Evolutionary conservation across 2,797 vertebrate genomes (phyloP).

Genomic region (Hemitrygon akajei): DNA sequence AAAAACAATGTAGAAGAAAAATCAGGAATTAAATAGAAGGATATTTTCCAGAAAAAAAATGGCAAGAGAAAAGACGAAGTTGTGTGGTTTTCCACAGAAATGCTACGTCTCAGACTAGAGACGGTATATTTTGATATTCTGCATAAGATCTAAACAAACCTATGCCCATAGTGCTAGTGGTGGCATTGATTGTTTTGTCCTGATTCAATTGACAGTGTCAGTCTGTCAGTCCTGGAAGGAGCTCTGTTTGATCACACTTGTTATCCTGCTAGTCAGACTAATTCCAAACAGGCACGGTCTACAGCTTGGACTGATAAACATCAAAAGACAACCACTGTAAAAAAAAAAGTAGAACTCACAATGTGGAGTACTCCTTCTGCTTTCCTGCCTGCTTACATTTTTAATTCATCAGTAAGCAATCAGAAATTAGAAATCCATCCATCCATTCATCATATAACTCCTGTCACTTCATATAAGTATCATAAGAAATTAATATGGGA

Average conservation of each 20-base stretch:
- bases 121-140: background rate
- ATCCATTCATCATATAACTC: constrained; percentile 63
- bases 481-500: constrained; percentile 61
- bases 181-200: background rate
- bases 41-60: background rate
- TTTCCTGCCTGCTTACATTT: constrained; percentile 47
- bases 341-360: constrained; percentile 32
- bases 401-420: constrained; percentile 52
- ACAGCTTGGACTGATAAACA: constrained; percentile 36
- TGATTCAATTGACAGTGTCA: constrained; percentile 35
- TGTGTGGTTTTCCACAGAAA: background rate
- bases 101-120: background rate
- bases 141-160: background rate
- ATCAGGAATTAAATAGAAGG: background rate
- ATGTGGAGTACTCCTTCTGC: background rate
- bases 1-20: background rate
- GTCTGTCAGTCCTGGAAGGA: constrained; percentile 24
- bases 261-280: constrained; percentile 28
- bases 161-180: background rate
- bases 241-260: constrained; percentile 35
- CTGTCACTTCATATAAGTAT: constrained; percentile 58
- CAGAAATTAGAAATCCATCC: constrained; percentile 52
- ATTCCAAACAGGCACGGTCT: constrained; percentile 33
- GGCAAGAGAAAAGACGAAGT: background rate
- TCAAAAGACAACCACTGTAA: constrained; percentile 18